Percentiles rank a stretch among this genome's conserved stretches.
These are phyloP conservation scores for Cliona cf. orientalis DNA, from an alignment of 37 sponge, comb jelly and placozoan genomes.

Conservation along the genomic window DNA sequence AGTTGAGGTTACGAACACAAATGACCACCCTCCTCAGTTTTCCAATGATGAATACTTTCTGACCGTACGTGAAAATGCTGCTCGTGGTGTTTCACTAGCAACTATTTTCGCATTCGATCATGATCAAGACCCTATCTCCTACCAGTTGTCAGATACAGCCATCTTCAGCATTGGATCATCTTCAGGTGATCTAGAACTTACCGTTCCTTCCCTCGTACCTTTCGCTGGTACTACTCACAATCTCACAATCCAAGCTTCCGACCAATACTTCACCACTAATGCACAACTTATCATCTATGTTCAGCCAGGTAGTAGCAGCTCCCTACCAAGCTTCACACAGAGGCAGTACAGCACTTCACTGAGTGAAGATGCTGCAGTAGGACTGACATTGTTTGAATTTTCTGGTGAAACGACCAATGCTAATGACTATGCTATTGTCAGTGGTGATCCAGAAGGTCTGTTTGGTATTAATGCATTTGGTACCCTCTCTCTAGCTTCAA, in stretches of 20 bases:
- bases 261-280: neutral
- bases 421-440: slow-evolving; percentile 5
- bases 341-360: neutral
- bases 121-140: too few relatives aligned
- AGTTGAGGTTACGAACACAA: slow-evolving; percentile 59
- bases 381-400: slow-evolving; percentile 9
- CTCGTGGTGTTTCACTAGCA: slow-evolving; percentile 4
- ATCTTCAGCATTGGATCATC: too few relatives aligned
- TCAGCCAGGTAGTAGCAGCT: neutral
- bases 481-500: neutral
- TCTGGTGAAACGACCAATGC: neutral
- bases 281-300: slow-evolving; percentile 1
- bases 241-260: slow-evolving; percentile 26
- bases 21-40: slow-evolving; percentile 75
- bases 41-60: slow-evolving; percentile 5
- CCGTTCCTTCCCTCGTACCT: neutral
- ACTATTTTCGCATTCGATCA: slow-evolving; percentile 31
- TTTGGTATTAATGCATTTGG: slow-evolving; percentile 19
- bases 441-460: slow-evolving; percentile 1
- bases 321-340: slow-evolving; percentile 14
- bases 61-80: neutral
- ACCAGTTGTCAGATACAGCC: too few relatives aligned
- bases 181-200: too few relatives aligned
- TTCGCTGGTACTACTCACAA: neutral
- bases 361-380: slow-evolving; percentile 1